Conservation (phyloP, 2,113 vertebrate genomes). For the Melanerpes formicivorus region DNA sequence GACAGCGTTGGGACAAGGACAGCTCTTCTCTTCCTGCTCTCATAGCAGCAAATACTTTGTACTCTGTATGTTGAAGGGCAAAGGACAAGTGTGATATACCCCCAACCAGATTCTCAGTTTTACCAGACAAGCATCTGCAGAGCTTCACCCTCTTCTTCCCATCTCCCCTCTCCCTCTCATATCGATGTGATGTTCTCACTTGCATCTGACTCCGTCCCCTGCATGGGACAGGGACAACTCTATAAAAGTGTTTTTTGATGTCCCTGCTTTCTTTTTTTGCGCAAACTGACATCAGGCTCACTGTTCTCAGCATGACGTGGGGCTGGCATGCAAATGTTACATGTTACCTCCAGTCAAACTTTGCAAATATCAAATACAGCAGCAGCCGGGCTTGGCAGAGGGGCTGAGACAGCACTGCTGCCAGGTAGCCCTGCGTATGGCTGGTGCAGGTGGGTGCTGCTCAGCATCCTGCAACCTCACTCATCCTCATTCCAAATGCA, state of each 20-base stretch:
- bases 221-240: not conserved
- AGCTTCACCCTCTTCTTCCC: not conserved
- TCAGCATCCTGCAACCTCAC: not conserved
- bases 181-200: not conserved
- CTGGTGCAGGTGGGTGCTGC: not conserved
- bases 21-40: not conserved
- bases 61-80: not conserved
- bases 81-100: not conserved
- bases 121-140: not conserved
- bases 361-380: not conserved
- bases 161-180: fast-evolving
- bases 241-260: not conserved
- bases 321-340: not conserved
- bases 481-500: not conserved
- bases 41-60: not conserved
- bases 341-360: not conserved
- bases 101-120: not conserved
- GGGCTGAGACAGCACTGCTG: not conserved
- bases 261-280: constrained; percentile 22
- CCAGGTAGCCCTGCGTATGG: fast-evolving
- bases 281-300: not conserved
- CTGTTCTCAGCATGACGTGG: not conserved
- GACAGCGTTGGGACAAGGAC: not conserved
- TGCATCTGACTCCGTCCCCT: not conserved
- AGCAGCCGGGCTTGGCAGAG: not conserved